phyloP scores from a whole-genome alignment of 2,797 vertebrate species.

The Naso thynnoides region DNA sequence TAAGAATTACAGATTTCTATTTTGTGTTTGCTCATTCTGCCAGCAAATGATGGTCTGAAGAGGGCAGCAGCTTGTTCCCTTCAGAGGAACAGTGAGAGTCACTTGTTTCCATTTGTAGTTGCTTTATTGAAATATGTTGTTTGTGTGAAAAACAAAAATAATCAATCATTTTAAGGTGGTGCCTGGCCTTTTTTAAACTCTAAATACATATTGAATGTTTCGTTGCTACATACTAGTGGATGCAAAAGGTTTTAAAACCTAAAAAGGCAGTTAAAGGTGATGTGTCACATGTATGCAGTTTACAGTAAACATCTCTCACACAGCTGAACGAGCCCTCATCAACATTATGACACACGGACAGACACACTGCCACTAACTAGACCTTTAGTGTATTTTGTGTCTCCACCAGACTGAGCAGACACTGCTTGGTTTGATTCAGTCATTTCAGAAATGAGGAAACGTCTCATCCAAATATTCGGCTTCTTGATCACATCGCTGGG shows the following conservation, averaged over 20 bases:
- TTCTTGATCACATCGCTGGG: conserved; percentile 83
- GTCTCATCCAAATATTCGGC: conserved; percentile 80
- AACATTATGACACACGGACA: conserved; percentile 53
- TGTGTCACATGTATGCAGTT: conserved; percentile 60
- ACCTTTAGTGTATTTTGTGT: background rate
- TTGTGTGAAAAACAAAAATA: background rate
- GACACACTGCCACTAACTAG: conserved; percentile 2
- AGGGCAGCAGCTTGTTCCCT: conserved; percentile 3
- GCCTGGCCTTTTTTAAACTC: background rate
- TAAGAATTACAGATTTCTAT: background rate
- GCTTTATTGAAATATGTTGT: background rate
- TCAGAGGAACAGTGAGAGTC: background rate
- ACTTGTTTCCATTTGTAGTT: background rate
- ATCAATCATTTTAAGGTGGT: background rate
- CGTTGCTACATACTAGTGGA: background rate
- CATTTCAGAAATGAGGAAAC: conserved; percentile 76
- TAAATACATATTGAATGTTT: background rate
- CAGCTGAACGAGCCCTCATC: conserved; percentile 57
- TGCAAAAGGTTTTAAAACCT: background rate
- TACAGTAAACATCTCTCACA: conserved; percentile 80
- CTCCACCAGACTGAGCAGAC: background rate
- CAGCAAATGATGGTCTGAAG: background rate
- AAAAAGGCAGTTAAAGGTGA: background rate
- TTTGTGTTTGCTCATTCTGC: background rate
- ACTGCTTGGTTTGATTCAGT: background rate